Conservation (phyloP, 2,113 vertebrate species). For the Atherinomorus stipes region DNA sequence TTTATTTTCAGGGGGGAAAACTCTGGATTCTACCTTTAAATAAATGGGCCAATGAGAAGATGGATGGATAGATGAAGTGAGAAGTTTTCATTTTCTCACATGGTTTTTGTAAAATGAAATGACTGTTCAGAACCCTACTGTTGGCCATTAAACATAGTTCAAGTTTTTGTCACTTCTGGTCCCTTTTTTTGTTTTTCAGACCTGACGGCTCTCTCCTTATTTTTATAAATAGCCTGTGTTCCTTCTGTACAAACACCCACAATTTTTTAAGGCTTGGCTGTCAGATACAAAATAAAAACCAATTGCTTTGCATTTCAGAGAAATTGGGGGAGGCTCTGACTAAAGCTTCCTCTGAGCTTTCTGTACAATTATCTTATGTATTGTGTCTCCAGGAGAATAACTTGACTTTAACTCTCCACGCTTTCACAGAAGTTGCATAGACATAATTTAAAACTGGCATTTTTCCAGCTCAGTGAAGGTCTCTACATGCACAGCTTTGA, state of each 20-base stretch:
- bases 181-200: not conserved
- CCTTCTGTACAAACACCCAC: not conserved
- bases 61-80: too few relatives aligned
- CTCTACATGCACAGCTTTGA: not conserved
- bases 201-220: not conserved
- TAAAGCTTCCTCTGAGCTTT: not conserved
- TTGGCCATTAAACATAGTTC: not conserved
- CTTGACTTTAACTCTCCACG: not conserved
- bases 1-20: too few relatives aligned
- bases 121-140: not conserved
- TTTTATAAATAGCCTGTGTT: not conserved
- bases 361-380: not conserved
- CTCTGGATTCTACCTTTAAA: too few relatives aligned
- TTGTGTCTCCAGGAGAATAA: conserved; percentile 7
- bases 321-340: not conserved
- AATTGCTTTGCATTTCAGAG: not conserved
- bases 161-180: not conserved
- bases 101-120: too few relatives aligned
- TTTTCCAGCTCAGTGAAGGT: not conserved
- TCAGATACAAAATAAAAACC: conserved; percentile 2
- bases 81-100: too few relatives aligned
- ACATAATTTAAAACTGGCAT: not conserved
- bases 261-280: not conserved
- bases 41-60: too few relatives aligned
- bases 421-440: not conserved